These are phyloP conservation scores for Hirudo medicinalis DNA, from an alignment of 1,140 invertebrate genomes.

Conservation along the genomic window DNA sequence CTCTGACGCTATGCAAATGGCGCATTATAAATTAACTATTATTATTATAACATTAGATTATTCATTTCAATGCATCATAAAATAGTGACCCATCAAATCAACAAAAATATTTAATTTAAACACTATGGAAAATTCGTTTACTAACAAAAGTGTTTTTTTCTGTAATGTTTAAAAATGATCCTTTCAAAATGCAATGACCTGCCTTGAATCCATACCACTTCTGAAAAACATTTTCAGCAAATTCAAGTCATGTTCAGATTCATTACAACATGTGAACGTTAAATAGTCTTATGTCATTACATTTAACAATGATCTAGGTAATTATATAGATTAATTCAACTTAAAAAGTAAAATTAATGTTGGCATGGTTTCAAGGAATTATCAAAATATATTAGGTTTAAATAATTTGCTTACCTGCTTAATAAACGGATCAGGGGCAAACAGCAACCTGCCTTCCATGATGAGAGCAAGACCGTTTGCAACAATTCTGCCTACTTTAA, in stretches of 20 bases:
- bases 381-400: background rate
- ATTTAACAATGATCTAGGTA: background rate
- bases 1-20: no score
- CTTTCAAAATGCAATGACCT: background rate
- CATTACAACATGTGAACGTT: background rate
- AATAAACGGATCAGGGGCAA: conserved; percentile 4
- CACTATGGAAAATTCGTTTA: background rate
- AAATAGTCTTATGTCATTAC: background rate
- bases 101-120: background rate
- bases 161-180: conserved; percentile 11
- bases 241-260: background rate
- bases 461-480: conserved; percentile 34
- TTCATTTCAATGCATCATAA: background rate
- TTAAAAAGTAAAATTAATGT: conserved; percentile 1
- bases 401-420: conserved; percentile 4
- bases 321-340: background rate
- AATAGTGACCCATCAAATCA: no score
- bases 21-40: no score
- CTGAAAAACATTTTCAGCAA: background rate
- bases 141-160: conserved; percentile 2
- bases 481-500: no score
- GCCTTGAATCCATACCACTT: conserved; percentile 5
- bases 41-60: background rate
- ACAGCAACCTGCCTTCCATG: conserved; percentile 2
- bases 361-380: background rate